These are phyloP conservation scores for Brevimyrus niger DNA, from an alignment of 2,113 vertebrate genomes.

Conservation along the genomic window DNA sequence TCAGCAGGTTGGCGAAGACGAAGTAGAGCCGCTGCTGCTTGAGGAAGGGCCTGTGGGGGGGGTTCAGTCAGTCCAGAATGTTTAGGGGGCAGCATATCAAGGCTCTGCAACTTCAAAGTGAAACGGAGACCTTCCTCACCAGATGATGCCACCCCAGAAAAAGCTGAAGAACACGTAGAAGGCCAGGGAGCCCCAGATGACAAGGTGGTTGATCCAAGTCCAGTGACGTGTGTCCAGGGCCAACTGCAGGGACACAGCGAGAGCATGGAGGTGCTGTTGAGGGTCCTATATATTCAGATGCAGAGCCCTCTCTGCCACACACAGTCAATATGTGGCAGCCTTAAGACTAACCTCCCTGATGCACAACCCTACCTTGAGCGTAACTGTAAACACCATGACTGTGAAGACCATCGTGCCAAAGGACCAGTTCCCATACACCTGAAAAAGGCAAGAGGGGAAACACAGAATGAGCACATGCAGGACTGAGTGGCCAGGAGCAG, in stretches of 20 bases:
- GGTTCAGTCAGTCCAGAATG: background rate
- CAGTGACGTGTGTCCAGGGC: conserved; percentile 91
- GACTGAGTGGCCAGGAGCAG: background rate
- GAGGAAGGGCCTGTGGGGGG: conserved; percentile 80
- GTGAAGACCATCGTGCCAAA: conserved; percentile 94
- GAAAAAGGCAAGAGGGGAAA: conserved; percentile 38
- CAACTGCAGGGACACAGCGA: conserved; percentile 59
- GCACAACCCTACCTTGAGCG: conserved; percentile 74
- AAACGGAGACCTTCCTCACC: conserved; percentile 58
- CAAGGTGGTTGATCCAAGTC: conserved; percentile 98
- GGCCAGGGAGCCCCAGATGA: conserved; percentile 93
- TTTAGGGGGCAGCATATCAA: background rate
- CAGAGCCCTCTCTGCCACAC: background rate
- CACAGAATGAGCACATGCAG: background rate
- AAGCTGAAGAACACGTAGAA: conserved; percentile 98
- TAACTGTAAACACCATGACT: conserved; percentile 92
- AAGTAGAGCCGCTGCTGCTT: conserved; percentile 93
- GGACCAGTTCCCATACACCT: conserved; percentile 95
- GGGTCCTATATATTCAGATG: background rate
- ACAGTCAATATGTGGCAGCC: background rate
- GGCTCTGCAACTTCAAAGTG: background rate
- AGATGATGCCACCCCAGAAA: conserved; percentile 98
- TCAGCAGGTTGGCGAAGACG: conserved; percentile 91
- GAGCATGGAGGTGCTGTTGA: background rate
- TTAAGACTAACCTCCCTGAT: background rate